Conservation (phyloP, 2,113 vertebrate genomes). For the Paedocypris sp. region DNA sequence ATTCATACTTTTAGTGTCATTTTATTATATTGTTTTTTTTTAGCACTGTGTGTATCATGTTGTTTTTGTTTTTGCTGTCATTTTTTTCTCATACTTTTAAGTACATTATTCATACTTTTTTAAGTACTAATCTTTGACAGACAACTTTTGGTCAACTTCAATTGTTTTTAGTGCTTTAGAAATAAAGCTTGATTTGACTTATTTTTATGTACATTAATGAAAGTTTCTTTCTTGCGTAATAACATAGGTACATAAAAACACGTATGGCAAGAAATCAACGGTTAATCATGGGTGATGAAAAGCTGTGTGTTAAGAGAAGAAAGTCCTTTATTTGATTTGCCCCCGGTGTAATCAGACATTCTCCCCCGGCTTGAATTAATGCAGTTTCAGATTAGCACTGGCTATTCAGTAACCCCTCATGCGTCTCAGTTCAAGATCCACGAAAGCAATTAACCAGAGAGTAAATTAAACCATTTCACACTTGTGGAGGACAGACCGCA, state of each 20-base stretch:
- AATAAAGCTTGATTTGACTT: too few species aligned
- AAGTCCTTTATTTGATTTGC: not conserved
- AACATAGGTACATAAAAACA: not conserved
- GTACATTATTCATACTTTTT: too few species aligned
- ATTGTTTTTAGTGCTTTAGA: too few species aligned
- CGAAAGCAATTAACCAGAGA: conserved; percentile 26
- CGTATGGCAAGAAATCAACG: not conserved
- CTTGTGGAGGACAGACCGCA: not conserved
- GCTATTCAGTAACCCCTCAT: conserved; percentile 3
- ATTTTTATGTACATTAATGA: too few species aligned
- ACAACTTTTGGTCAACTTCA: too few species aligned
- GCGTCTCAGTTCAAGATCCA: not conserved
- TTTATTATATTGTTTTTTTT: too few species aligned
- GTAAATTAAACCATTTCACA: conserved; percentile 24
- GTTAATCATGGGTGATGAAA: not conserved
- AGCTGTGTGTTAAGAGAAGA: not conserved
- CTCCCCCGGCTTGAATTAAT: not conserved
- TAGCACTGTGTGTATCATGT: too few species aligned
- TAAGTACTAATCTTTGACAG: too few species aligned
- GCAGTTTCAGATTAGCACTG: conserved; percentile 17
- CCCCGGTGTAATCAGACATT: not conserved
- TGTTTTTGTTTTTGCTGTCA: too few species aligned
- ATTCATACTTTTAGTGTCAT: too few species aligned
- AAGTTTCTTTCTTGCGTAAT: not conserved
- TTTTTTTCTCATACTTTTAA: too few species aligned